These are phyloP conservation scores for Deroptyus accipitrinus DNA, from an alignment of 2,113 vertebrate species.

Conservation along the genomic window DNA sequence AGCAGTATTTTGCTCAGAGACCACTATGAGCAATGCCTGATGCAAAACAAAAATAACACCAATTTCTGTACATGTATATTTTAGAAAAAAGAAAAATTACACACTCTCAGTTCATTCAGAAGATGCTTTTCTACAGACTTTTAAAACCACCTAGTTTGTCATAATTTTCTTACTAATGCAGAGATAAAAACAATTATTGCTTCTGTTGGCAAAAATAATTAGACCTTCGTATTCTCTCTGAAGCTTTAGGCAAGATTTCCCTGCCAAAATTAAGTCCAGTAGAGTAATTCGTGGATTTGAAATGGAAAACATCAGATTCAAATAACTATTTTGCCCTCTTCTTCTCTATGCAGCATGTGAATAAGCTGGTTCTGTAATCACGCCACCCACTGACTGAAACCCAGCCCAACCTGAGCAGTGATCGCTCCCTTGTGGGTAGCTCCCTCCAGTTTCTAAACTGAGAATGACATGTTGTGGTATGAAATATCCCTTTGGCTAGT, in stretches of 20 bases:
- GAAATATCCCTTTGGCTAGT: background rate
- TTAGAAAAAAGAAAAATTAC: background rate
- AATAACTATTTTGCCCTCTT: background rate
- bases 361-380: background rate
- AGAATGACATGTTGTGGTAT: background rate
- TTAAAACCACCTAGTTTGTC: background rate
- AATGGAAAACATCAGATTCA: background rate
- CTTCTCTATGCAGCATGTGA: fast-evolving
- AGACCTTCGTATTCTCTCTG: background rate
- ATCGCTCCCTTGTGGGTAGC: background rate
- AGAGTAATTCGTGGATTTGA: background rate
- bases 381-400: background rate
- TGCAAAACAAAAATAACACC: background rate
- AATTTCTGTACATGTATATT: background rate
- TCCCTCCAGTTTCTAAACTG: background rate
- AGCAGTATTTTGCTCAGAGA: background rate
- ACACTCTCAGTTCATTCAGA: background rate
- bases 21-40: background rate
- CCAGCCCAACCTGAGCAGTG: background rate
- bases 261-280: background rate
- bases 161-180: background rate
- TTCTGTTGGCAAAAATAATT: slow-evolving; percentile 3
- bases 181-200: background rate
- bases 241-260: background rate
- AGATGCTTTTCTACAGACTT: slow-evolving; percentile 13